Percentiles rank a stretch among this genome's conserved stretches.
phyloP scores from a whole-genome alignment of 2,113 vertebrate genomes.

The Microcebus lehilahytsara region DNA sequence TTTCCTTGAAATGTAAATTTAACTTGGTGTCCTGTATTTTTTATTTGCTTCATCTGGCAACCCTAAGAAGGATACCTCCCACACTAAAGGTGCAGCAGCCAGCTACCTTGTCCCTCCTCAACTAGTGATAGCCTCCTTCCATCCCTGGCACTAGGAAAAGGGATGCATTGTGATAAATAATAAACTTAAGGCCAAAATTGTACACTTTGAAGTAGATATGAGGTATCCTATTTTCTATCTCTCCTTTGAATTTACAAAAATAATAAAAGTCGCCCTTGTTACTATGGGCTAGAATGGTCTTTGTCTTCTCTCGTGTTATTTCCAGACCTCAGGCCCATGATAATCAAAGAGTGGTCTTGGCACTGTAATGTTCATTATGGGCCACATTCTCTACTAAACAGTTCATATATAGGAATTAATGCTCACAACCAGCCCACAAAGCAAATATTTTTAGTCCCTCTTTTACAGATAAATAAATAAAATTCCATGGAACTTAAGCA shows the following conservation, averaged over 20 bases:
- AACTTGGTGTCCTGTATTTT: neutral
- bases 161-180: neutral
- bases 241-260: slow-evolving; percentile 5
- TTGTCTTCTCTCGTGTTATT: neutral
- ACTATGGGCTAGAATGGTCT: neutral
- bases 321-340: neutral
- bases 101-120: neutral
- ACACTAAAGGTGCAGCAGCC: neutral
- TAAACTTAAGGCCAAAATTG: neutral
- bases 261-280: neutral
- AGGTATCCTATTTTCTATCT: neutral
- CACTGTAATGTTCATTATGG: neutral
- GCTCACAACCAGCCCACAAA: neutral
- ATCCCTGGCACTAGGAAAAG: neutral
- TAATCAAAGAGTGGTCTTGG: neutral
- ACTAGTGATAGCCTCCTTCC: neutral
- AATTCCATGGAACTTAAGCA: neutral
- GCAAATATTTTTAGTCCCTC: neutral
- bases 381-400: neutral
- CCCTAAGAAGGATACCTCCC: neutral
- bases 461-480: neutral
- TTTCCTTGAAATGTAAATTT: neutral
- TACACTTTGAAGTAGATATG: neutral
- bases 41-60: neutral
- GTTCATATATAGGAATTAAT: neutral